phyloP scores from a whole-genome alignment of 2,113 vertebrate genomes.

The Tricholaema leucomelas region DNA sequence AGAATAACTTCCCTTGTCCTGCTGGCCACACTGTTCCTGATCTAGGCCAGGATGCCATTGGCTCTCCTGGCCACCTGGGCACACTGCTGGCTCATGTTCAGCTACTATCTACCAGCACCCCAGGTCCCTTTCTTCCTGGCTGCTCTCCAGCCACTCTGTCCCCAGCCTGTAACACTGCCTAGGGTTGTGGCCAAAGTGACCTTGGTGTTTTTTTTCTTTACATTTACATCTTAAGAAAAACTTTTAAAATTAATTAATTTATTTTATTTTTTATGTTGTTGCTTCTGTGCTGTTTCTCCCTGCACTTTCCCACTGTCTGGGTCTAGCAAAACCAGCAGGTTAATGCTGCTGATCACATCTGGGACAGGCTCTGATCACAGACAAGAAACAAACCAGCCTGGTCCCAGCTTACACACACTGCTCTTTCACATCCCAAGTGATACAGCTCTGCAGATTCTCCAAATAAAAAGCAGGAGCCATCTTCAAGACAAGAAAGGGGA shows the following conservation, averaged over 20 bases:
- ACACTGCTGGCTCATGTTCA: no score
- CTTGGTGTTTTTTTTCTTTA: neutral
- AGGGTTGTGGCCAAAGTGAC: no score
- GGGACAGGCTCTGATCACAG: neutral
- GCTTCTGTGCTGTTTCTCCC: conserved; percentile 9
- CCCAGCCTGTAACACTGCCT: no score
- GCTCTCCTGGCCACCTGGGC: no score
- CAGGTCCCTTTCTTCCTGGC: no score
- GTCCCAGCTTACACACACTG: neutral
- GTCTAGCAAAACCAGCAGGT: neutral
- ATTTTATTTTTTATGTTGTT: neutral
- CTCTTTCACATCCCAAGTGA: neutral
- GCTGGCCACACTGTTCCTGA: no score
- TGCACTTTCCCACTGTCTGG: neutral
- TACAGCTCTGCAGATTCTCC: neutral
- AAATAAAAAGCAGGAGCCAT: neutral
- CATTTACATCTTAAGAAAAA: neutral
- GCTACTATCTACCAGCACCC: no score
- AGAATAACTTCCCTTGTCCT: no score
- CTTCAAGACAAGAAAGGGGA: neutral
- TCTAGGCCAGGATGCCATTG: no score
- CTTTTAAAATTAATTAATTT: neutral
- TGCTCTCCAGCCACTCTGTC: no score
- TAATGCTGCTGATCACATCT: conserved; percentile 9
- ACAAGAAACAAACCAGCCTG: neutral